phyloP scores from a whole-genome alignment of 1,140 invertebrate species.

The Tetraneura akinire region DNA sequence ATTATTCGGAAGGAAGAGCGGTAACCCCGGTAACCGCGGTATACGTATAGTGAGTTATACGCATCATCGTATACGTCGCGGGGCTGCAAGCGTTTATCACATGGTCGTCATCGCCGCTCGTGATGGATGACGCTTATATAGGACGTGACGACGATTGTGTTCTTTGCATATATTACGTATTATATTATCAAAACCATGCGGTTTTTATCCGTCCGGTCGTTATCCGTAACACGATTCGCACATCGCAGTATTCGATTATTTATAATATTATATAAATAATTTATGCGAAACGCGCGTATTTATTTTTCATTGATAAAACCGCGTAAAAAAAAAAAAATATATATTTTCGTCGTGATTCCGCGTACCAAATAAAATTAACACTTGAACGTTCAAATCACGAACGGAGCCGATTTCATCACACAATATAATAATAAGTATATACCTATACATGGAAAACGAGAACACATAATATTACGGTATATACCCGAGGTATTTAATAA shows the following conservation, averaged over 20 bases:
- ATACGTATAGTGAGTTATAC: no score
- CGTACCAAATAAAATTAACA: no score
- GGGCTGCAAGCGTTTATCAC: not conserved
- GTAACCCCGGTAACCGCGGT: not conserved
- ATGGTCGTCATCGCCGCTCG: slow-evolving; percentile 1
- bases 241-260: no score
- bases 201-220: slow-evolving; percentile 19
- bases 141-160: slow-evolving; percentile 32
- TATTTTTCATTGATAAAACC: no score
- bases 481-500: no score
- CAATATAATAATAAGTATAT: not conserved
- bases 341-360: no score
- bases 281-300: no score
- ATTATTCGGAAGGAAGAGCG: not conserved
- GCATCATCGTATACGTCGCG: not conserved
- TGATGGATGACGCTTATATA: slow-evolving; percentile 35
- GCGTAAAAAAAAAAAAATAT: no score
- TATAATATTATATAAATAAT: no score
- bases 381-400: no score
- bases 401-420: not conserved
- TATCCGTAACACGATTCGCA: slow-evolving; percentile 11
- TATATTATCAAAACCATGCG: not conserved
- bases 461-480: no score
- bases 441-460: no score
- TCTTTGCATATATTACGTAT: not conserved